phyloP scores from a whole-genome alignment of 2,888 invertebrate species.

The Hydrotaea diabolus region DNA sequence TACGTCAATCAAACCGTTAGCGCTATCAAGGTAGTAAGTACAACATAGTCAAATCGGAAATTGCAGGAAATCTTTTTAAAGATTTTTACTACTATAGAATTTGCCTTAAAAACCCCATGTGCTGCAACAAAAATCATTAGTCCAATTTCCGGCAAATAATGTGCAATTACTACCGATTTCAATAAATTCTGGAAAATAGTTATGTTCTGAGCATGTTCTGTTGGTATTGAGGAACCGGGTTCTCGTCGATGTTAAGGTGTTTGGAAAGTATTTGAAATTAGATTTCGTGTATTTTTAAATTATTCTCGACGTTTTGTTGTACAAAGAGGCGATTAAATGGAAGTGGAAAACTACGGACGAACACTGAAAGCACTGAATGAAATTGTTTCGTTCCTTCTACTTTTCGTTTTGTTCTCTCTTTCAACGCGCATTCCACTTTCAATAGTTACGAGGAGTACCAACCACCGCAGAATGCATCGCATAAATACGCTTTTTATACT shows the following conservation, averaged over 20 bases:
- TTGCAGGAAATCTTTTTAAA: no score
- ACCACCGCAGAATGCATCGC: conserved; percentile 30
- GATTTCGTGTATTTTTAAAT: conserved; percentile 56
- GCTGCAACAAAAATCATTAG: not conserved
- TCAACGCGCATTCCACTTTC: conserved; percentile 40
- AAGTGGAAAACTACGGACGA: conserved; percentile 25
- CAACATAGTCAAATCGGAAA: no score
- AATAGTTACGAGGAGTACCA: conserved; percentile 22
- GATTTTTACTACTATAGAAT: no score
- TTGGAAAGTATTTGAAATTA: conserved; percentile 20
- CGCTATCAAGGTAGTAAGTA: no score
- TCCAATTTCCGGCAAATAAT: not conserved
- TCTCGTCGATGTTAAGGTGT: not conserved
- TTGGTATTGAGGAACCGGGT: not conserved
- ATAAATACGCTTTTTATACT: conserved; percentile 52
- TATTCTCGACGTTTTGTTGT: conserved; percentile 54
- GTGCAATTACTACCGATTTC: not conserved
- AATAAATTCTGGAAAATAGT: not conserved
- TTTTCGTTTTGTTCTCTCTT: conserved; percentile 33
- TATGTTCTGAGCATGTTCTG: not conserved
- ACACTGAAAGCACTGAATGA: conserved; percentile 25
- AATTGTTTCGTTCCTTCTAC: conserved; percentile 28
- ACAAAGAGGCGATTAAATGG: conserved; percentile 54
- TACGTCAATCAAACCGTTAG: no score
- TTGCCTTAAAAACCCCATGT: no score